phyloP scores from a whole-genome alignment of 2,113 vertebrate genomes.

The Suncus etruscus region DNA sequence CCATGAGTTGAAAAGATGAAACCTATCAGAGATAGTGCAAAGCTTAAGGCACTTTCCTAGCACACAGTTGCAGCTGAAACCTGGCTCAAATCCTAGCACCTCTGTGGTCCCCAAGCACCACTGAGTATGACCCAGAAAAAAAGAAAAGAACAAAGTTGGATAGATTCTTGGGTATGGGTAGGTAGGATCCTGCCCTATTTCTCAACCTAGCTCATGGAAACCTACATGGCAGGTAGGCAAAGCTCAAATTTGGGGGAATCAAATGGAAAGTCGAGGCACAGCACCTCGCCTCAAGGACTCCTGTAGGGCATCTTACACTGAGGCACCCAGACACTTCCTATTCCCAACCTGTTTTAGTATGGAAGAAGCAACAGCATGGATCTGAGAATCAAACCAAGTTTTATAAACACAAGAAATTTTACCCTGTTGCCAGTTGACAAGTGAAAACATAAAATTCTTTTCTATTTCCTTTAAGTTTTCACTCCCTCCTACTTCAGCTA shows the following conservation, averaged over 20 bases:
- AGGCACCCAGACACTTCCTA: background rate
- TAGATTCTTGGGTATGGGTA: background rate
- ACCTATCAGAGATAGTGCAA: too few relatives aligned
- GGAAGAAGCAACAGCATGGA: background rate
- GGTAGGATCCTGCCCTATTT: background rate
- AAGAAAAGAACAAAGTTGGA: too few relatives aligned
- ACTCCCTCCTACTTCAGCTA: background rate
- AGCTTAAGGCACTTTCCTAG: too few relatives aligned
- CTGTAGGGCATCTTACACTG: constrained; percentile 42
- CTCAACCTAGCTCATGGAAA: constrained; percentile 66
- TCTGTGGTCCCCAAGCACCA: too few relatives aligned
- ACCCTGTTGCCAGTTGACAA: background rate
- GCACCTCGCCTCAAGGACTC: constrained; percentile 35
- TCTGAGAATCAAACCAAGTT: background rate
- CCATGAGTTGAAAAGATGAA: background rate
- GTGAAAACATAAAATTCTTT: background rate
- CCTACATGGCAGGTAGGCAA: constrained; percentile 51
- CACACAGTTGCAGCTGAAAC: too few relatives aligned
- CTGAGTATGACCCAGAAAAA: too few relatives aligned
- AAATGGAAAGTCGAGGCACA: constrained; percentile 43
- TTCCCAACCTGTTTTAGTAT: constrained; percentile 48
- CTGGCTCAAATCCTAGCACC: too few relatives aligned
- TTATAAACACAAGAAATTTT: background rate
- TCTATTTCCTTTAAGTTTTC: background rate
- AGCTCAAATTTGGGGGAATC: constrained; percentile 68